Percentiles rank a stretch among this genome's conserved stretches.
Evolutionary conservation across 2,888 invertebrate genomes (phyloP).

Genomic region (Eupeodes latifasciatus): DNA sequence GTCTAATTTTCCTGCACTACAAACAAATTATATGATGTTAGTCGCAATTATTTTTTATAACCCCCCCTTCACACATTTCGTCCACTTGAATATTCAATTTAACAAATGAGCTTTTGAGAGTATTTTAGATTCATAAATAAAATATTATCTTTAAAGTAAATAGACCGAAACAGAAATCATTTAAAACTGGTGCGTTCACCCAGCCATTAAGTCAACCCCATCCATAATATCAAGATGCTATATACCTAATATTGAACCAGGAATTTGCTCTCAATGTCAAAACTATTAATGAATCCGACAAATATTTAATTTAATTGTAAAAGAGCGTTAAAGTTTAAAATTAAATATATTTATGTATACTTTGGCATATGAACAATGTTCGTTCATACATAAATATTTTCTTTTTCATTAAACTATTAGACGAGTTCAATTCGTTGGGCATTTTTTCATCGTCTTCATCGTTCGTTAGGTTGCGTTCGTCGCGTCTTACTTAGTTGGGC

Average conservation of each 20-base stretch:
- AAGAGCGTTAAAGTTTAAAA: conserved; percentile 44
- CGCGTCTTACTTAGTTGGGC: too few relatives aligned
- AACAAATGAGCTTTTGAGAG: too few relatives aligned
- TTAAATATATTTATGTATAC: background rate
- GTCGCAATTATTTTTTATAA: too few relatives aligned
- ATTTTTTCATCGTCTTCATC: background rate
- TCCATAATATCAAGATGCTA: background rate
- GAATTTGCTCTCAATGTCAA: conserved; percentile 67
- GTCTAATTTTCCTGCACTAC: too few relatives aligned
- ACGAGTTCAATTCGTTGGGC: conserved; percentile 56
- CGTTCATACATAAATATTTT: background rate
- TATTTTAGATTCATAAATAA: background rate
- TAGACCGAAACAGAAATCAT: background rate
- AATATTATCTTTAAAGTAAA: background rate
- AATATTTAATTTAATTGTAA: conserved; percentile 67
- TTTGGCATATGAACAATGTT: too few relatives aligned
- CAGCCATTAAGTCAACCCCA: conserved; percentile 20
- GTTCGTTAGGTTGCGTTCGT: background rate
- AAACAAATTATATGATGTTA: too few relatives aligned
- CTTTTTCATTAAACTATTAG: conserved; percentile 41
- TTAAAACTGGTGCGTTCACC: conserved; percentile 32
- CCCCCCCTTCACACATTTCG: too few relatives aligned
- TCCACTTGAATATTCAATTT: too few relatives aligned
- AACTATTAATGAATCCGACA: conserved; percentile 61
- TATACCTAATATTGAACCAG: conserved; percentile 32